Evolutionary conservation across 1,140 invertebrate genomes (phyloP).

Genomic region (Tetraneura akinire): DNA sequence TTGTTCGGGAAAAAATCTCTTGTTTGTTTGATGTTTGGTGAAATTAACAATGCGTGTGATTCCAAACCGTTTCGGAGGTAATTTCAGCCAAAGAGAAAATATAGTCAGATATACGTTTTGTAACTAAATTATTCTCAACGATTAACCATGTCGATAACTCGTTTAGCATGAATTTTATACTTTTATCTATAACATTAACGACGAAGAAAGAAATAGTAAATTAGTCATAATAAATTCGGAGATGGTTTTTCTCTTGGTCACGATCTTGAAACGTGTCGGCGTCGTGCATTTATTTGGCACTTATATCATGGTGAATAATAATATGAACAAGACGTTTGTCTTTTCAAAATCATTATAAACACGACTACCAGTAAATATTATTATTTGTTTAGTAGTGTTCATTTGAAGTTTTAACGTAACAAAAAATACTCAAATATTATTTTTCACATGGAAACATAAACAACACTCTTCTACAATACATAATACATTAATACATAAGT

Average conservation of each 20-base stretch:
- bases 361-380: not conserved
- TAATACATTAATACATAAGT: not conserved
- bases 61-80: not conserved
- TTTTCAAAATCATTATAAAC: not conserved
- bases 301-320: conserved; percentile 1
- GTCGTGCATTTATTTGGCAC: not conserved
- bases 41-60: not conserved
- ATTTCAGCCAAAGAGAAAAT: conserved; percentile 24
- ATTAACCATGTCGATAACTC: conserved; percentile 24
- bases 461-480: not conserved
- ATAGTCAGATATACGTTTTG: not conserved
- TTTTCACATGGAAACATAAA: not conserved
- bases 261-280: conserved; percentile 14
- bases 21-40: not conserved
- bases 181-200: not conserved
- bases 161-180: not conserved
- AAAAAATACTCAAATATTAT: not conserved
- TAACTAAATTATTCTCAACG: conserved; percentile 9
- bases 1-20: not conserved
- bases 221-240: not conserved
- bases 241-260: conserved; percentile 5
- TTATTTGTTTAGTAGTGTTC: not conserved
- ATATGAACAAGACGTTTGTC: conserved; percentile 14
- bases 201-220: not conserved
- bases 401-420: not conserved